phyloP scores from a whole-genome alignment of 1,140 invertebrate species.

The Phocides pigmalion region DNA sequence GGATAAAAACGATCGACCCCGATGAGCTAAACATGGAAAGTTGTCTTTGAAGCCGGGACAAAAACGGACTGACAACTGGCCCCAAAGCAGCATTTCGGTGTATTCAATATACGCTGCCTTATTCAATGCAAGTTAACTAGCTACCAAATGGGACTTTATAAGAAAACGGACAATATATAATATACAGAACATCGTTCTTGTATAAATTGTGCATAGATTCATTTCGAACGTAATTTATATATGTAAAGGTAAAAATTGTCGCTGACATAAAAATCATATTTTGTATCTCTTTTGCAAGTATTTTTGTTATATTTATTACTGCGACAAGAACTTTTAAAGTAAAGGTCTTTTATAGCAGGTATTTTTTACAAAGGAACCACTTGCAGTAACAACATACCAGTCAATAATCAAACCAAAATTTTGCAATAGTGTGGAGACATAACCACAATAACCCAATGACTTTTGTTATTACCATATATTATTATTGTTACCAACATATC shows the following conservation, averaged over 20 bases:
- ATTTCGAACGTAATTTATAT: too few relatives aligned
- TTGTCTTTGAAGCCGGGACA: slow-evolving; percentile 38
- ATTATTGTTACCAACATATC: too few relatives aligned
- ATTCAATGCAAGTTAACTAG: slow-evolving; percentile 19
- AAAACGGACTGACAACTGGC: slow-evolving; percentile 39
- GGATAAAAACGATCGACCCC: slow-evolving; percentile 48
- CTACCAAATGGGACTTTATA: slow-evolving; percentile 15
- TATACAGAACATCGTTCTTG: too few relatives aligned
- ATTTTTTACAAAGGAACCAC: background rate
- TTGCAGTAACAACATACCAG: background rate
- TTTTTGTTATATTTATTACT: too few relatives aligned
- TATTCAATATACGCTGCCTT: slow-evolving; percentile 23
- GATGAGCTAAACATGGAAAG: slow-evolving; percentile 47
- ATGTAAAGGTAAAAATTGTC: too few relatives aligned
- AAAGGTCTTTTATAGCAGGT: too few relatives aligned
- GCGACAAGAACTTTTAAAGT: too few relatives aligned
- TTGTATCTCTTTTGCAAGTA: too few relatives aligned
- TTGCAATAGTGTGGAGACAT: slow-evolving; percentile 10
- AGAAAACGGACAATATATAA: background rate
- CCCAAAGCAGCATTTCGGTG: slow-evolving; percentile 37
- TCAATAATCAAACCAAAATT: slow-evolving; percentile 1
- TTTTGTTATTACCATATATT: background rate
- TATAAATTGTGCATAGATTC: too few relatives aligned
- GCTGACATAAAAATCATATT: too few relatives aligned
- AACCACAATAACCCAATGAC: slow-evolving; percentile 18